These are phyloP conservation scores for Aphrocallistes beatrix DNA, from an alignment of 37 sponge, comb jelly and placozoan genomes.

Conservation along the genomic window DNA sequence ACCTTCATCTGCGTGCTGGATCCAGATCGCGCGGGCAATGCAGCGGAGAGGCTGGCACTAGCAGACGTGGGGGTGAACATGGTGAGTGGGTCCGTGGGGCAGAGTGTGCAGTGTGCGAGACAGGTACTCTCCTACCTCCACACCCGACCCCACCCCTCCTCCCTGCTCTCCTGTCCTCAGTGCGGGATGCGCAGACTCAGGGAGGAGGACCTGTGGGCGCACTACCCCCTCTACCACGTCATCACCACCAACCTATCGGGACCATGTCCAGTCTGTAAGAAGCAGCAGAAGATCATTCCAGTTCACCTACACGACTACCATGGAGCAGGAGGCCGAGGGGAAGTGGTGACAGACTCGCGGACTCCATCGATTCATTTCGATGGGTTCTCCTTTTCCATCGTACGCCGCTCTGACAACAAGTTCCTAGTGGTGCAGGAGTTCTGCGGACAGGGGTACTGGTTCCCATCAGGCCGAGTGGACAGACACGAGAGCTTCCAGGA, in stretches of 20 bases:
- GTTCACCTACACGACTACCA: neutral
- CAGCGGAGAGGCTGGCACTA: neutral
- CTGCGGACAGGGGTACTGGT: neutral
- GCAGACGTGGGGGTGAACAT: neutral
- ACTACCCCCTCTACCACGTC: neutral
- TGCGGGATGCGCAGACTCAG: neutral
- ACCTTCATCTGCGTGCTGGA: conserved; percentile 3
- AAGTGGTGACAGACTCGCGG: neutral
- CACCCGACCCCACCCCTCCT: neutral
- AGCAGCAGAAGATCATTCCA: neutral
- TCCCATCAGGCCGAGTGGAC: neutral
- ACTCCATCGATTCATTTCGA: neutral
- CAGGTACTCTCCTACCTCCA: conserved; percentile 2
- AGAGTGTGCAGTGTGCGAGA: neutral
- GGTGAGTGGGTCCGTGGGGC: neutral
- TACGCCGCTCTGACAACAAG: neutral
- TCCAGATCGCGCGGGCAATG: neutral
- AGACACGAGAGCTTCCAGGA: conserved; percentile 6
- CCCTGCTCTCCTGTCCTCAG: neutral
- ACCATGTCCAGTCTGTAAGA: neutral
- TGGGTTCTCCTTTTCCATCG: neutral
- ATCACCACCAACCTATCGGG: neutral
- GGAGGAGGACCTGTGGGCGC: neutral
- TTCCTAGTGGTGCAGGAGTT: conserved; percentile 10
- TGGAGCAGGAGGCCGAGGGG: neutral